Percentiles rank a stretch among this genome's conserved stretches.
These are phyloP conservation scores for Rhadinocentrus ornatus DNA, from an alignment of 2,797 vertebrate species.

Conservation along the genomic window DNA sequence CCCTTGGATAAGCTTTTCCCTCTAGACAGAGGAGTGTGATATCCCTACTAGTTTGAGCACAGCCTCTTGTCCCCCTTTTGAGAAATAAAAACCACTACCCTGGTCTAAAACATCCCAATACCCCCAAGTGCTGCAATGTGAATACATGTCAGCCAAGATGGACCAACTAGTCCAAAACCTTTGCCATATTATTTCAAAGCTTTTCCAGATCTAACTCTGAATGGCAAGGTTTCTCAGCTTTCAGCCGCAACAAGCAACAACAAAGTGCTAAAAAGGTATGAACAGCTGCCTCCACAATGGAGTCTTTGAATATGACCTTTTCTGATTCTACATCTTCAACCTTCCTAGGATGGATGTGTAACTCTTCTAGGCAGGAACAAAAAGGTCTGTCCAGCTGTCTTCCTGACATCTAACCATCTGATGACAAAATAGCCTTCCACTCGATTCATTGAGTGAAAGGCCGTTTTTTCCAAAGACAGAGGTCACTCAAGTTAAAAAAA, in stretches of 20 bases:
- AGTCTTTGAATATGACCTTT: not conserved
- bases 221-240: not conserved
- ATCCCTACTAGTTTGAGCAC: not conserved
- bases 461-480: slow-evolving; percentile 39
- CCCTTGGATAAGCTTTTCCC: not conserved
- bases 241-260: not conserved
- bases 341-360: not conserved
- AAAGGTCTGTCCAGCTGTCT: slow-evolving; percentile 1
- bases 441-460: slow-evolving; percentile 35
- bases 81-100: not conserved
- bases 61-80: not conserved
- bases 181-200: not conserved
- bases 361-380: not conserved
- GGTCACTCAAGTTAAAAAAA: slow-evolving; percentile 35
- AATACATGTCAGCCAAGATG: not conserved
- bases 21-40: not conserved
- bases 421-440: not conserved
- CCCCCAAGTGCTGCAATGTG: no score
- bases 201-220: not conserved
- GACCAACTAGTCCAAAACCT: not conserved
- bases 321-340: not conserved
- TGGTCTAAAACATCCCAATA: not conserved
- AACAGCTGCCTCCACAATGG: not conserved
- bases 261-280: not conserved
- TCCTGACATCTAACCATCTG: not conserved